These are phyloP conservation scores for Miniopterus natalensis DNA, from an alignment of 2,113 vertebrate species.

Conservation along the genomic window DNA sequence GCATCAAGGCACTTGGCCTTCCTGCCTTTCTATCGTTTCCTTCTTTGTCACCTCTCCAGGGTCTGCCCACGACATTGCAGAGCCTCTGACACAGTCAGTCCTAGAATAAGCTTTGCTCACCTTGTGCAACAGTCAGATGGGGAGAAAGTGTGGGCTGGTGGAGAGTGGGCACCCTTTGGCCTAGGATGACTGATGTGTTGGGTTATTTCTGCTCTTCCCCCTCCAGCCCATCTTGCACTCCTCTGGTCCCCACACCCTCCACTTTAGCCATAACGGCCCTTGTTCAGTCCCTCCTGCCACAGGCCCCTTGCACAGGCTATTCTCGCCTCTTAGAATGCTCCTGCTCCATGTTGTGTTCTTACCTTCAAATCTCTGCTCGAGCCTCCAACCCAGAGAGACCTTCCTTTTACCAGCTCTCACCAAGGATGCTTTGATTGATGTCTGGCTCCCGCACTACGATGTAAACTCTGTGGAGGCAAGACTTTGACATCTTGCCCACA, in stretches of 20 bases:
- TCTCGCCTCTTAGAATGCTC: neutral
- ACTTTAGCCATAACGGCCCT: rapidly evolving
- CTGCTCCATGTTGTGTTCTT: neutral
- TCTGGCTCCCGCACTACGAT: rapidly evolving
- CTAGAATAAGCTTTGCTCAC: rapidly evolving
- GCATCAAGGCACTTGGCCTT: too few species aligned
- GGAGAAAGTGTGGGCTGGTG: neutral
- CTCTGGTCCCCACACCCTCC: neutral
- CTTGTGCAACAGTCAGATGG: neutral
- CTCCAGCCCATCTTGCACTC: rapidly evolving
- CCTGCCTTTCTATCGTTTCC: neutral
- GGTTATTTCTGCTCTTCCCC: rapidly evolving
- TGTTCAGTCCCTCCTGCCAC: neutral
- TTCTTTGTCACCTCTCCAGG: neutral
- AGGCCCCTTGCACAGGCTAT: neutral
- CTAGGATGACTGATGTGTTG: rapidly evolving
- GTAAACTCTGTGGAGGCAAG: rapidly evolving
- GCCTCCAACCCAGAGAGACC: too few species aligned
- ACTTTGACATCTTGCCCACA: neutral
- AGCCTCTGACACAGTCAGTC: neutral
- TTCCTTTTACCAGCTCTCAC: rapidly evolving
- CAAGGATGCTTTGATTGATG: rapidly evolving
- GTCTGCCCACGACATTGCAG: neutral
- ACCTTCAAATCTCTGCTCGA: neutral
- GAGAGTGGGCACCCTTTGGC: rapidly evolving